A percentile compares a stretch with the other conserved stretches of the same genome.
These are phyloP conservation scores for Heliconius hewitsoni DNA, from an alignment of 1,140 invertebrate species.

Conservation along the genomic window DNA sequence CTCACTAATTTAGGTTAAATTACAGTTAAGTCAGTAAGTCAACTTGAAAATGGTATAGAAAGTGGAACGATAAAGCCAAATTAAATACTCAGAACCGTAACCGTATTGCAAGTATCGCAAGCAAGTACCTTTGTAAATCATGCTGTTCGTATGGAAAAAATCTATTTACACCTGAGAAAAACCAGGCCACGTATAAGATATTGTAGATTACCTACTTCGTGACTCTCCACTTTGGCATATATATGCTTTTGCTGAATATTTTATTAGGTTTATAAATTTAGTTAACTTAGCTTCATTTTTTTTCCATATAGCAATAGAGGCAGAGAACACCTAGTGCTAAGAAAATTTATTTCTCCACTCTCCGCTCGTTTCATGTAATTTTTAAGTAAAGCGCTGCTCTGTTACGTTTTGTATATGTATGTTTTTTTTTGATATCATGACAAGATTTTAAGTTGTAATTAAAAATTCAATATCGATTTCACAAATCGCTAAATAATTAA, in stretches of 20 bases:
- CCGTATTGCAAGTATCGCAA: neutral
- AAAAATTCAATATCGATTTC: neutral
- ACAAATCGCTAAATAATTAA: neutral
- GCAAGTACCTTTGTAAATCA: neutral
- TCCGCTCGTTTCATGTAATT: neutral
- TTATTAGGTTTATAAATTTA: neutral
- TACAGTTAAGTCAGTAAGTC: neutral
- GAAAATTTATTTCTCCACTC: neutral
- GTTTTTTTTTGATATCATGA: neutral
- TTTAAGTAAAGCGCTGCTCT: neutral
- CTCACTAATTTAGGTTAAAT: too few relatives aligned
- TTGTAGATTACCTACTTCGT: neutral
- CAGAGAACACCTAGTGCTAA: neutral
- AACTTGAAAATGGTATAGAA: neutral
- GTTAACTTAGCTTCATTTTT: neutral
- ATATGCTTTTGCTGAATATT: neutral
- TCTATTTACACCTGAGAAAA: neutral
- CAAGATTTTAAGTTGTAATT: neutral
- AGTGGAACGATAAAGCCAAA: neutral
- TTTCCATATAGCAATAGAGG: neutral
- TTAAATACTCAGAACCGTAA: neutral
- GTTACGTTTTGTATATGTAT: neutral
- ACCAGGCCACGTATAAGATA: neutral
- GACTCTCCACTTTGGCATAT: neutral
- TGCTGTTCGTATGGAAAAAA: neutral